A percentile compares a stretch with the other conserved stretches of the same genome.
Conservation (phyloP, 2,113 vertebrate genomes). For the Phylloscopus whistleri region DNA sequence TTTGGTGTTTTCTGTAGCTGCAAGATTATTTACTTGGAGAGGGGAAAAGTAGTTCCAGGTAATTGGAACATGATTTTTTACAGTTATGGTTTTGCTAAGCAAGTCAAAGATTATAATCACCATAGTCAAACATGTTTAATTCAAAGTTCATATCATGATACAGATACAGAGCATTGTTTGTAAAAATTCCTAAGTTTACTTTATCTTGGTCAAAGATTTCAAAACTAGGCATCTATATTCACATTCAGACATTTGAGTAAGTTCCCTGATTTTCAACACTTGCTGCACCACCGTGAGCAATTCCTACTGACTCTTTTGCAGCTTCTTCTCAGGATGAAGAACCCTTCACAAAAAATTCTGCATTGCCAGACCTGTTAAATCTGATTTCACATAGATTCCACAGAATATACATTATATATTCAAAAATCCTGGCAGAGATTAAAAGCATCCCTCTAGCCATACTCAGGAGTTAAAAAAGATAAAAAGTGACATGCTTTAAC, state of each 20-base stretch:
- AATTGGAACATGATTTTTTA: background rate
- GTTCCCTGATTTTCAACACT: background rate
- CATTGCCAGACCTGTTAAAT: conserved; percentile 4
- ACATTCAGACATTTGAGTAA: background rate
- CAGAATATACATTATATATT: background rate
- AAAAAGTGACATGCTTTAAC: background rate
- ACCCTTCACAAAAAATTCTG: background rate
- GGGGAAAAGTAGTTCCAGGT: background rate
- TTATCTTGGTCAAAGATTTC: background rate
- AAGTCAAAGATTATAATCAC: background rate
- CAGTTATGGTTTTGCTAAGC: background rate
- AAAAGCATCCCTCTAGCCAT: background rate
- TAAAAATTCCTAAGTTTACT: background rate
- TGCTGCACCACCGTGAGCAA: background rate
- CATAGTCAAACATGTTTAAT: background rate
- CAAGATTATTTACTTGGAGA: background rate
- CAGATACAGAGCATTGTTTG: background rate
- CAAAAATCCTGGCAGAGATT: background rate
- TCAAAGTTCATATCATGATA: background rate
- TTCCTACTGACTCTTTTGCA: background rate
- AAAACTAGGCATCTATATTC: background rate
- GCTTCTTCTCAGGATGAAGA: background rate
- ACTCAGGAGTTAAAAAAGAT: background rate
- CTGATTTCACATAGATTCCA: background rate
- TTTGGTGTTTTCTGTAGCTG: background rate